Base-by-base conservation (phyloP, 2,797 vertebrate species). In the Darevskia mixta region DNA sequence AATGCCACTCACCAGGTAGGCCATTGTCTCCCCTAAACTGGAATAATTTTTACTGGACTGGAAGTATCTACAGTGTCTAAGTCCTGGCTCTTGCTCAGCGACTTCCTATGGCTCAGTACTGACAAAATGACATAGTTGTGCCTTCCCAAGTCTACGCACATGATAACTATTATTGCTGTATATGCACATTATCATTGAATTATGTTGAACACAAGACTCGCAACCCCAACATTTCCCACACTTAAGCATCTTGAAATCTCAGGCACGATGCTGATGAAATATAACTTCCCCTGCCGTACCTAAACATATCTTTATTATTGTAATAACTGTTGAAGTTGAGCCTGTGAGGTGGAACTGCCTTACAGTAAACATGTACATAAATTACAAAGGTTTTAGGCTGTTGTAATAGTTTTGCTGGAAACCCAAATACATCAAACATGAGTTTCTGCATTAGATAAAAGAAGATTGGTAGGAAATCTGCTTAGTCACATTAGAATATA, bases 321-420 rank as follows among this genome's bases (percentile, higher is more conserved):
- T 81, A 81, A 71, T 79, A 76, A 77, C 8, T 5, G 79, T 25
- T 86, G 66, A 72, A 2, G 15, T 17, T 58, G 38, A 79, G 29
- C 43, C 11, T 41, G 25, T 43, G 73, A 83, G 83, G 64, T 41
- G 32, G 79, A 81, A 66, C 64, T 4, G 4, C 0, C 83, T 49
- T 32, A 66, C 4, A 38, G 17, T 2, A 43, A 73, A 55, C 86
- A 92, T 29, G 58, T 18, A 35, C n/a, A 25, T 3, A 25, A 49
- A 76, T 32, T 55, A 2, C 49, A 58, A 71, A 23, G 8, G n/a
- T 8, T 85, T 86, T 86, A 92, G 88, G 77, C 17, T 69, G 10
- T 58, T 55, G 11, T 9, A 32, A 72, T 88, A 8, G 27, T 43
- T 83, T 83, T 78, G 45, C 35, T 73, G 86, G 69, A 35, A 82